Conservation (phyloP, 2,113 vertebrate species). For the Chionomys nivalis region DNA sequence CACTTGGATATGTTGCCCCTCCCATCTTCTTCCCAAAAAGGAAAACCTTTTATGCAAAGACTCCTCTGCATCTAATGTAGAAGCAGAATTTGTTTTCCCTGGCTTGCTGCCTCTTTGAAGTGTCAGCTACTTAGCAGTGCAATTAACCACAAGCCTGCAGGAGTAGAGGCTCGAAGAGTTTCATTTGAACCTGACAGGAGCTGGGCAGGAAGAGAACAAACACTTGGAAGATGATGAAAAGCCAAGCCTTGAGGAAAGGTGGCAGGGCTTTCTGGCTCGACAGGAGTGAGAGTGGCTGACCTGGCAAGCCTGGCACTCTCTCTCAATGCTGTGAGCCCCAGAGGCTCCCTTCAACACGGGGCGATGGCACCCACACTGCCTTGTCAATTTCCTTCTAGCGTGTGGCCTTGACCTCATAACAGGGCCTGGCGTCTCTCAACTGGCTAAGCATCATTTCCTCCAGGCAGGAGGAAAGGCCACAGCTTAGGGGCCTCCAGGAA, state of each 20-base stretch:
- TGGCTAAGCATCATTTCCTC: neutral
- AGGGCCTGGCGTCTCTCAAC: neutral
- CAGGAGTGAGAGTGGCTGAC: too few relatives aligned
- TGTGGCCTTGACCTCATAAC: neutral
- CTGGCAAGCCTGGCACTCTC: neutral
- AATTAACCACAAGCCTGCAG: neutral
- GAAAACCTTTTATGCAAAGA: conserved; percentile 4
- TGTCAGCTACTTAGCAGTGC: neutral
- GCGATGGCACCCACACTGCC: neutral
- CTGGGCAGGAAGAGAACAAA: neutral
- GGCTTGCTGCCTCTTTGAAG: neutral
- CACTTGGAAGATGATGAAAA: neutral
- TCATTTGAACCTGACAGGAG: neutral
- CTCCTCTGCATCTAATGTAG: conserved; percentile 31
- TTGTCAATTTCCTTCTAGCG: neutral
- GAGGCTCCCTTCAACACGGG: neutral
- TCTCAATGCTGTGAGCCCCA: neutral
- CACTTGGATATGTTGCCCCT: neutral
- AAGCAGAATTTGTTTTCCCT: conserved; percentile 28
- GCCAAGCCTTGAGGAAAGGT: neutral
- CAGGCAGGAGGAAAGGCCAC: too few relatives aligned
- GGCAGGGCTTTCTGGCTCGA: neutral
- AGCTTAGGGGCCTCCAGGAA: neutral
- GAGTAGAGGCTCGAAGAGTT: neutral
- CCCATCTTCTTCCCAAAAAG: conserved; percentile 5